Base-by-base conservation (phyloP, 2,797 vertebrate species). In the Characodon lateralis region DNA sequence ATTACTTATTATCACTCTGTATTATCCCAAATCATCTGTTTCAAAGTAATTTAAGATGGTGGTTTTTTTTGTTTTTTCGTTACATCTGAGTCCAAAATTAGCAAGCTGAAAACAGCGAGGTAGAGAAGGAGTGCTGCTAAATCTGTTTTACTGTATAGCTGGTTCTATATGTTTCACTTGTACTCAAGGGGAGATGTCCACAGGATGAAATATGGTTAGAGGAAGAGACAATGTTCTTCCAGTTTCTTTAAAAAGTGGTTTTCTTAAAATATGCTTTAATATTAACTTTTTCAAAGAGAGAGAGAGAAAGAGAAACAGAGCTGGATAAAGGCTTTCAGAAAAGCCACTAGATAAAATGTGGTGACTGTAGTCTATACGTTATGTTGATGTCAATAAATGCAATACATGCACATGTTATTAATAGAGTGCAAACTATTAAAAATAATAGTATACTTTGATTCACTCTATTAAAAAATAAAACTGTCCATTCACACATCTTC, bases 11-110 rank as follows among this genome's bases (percentile, higher is more conserved):
- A 88, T 88, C 50, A 77, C 76, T 85, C 77, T 79, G 85, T 90
- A 92, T 92, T 88, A 92, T 87, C 88, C 90, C 91, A 89, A 92
- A 93, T 93, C 88, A 93, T 89, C 85, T 72, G 72, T 79, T 86
- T 83, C 41, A 59, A 72, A 70, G 50, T 48, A 0, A 82, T 86
- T 84, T 83, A 82, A 74, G 71, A 51, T 68, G 56, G 28, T 69
- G 28, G 20, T 26, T 35, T 72, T 78, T 59, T 53, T 53, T 5
- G 22, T 39, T 10, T 69, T 46, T 46, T 4, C 43, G 16, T 69
- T 73, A 48, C 65, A 24, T 80, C 43, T 89, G 41, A 68, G 74
- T 78, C 55, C 55, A 71, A 63, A 61, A 79, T 73, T 61, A 48
- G 41, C 28, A 71, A 41, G 51, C 58, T 82, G 81, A 83, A 78